Percentiles rank a stretch among this genome's conserved stretches.
Evolutionary conservation across 2,113 vertebrate genomes (phyloP).

Genomic region (Aptenodytes forsteri): DNA sequence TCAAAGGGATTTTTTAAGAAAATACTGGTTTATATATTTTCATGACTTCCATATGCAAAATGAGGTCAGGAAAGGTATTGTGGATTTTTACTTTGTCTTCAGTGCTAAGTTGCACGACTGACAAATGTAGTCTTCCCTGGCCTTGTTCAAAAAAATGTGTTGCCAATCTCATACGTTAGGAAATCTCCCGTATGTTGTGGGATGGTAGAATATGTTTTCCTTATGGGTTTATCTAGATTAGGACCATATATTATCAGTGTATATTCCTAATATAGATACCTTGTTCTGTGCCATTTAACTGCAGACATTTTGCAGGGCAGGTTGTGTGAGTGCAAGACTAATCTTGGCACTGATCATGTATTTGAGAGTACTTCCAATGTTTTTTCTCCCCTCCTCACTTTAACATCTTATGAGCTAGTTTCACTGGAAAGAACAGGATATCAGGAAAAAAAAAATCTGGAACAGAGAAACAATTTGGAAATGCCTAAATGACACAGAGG

Average conservation of each 20-base stretch:
- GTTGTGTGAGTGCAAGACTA: neutral
- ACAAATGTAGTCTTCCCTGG: neutral
- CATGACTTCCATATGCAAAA: neutral
- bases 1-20: neutral
- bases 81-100: neutral
- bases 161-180: neutral
- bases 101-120: neutral
- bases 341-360: neutral
- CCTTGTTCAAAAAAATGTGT: neutral
- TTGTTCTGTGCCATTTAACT: neutral
- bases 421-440: neutral
- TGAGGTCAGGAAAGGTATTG: neutral
- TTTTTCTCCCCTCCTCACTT: neutral
- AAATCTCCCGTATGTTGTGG: neutral
- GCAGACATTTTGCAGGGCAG: neutral
- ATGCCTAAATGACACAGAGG: neutral
- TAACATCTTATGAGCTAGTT: neutral
- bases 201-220: neutral
- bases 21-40: neutral
- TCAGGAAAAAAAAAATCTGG: neutral
- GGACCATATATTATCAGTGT: neutral
- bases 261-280: neutral
- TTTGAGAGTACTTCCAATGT: neutral
- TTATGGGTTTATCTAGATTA: neutral
- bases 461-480: neutral